Percentiles rank a stretch among this genome's conserved stretches.
Conservation (phyloP, 2,888 invertebrate genomes). For the Smittia aterrima region DNA sequence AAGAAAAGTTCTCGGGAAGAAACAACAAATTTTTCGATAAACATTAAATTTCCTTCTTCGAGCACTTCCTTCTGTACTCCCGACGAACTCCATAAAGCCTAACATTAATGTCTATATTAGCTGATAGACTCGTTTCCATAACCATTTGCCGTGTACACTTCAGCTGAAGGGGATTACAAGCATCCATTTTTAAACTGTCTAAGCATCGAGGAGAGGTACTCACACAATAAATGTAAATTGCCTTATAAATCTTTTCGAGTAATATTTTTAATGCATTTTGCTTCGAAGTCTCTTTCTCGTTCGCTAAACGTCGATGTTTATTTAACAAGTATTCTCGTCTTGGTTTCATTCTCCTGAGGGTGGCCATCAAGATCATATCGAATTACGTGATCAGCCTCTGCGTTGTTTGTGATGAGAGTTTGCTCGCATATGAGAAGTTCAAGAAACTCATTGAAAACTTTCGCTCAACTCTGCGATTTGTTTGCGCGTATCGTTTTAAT, state of each 20-base stretch:
- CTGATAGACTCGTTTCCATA: background rate
- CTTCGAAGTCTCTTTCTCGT: too few relatives aligned
- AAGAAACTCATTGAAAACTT: too few relatives aligned
- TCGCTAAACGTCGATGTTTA: too few relatives aligned
- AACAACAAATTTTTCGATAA: background rate
- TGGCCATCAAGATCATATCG: too few relatives aligned
- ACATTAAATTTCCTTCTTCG: background rate
- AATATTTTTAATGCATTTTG: conserved; percentile 22
- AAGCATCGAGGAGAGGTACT: background rate
- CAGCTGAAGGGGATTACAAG: background rate
- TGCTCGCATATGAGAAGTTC: too few relatives aligned
- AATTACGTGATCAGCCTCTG: too few relatives aligned
- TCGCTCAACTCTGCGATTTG: too few relatives aligned
- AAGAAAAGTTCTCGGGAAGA: background rate
- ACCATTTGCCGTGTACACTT: background rate
- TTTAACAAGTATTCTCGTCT: too few relatives aligned
- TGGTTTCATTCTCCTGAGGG: too few relatives aligned
- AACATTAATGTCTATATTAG: background rate
- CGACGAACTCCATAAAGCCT: conserved; percentile 7
- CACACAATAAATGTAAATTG: background rate
- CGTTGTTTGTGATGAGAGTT: too few relatives aligned
- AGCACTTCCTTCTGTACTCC: too few relatives aligned
- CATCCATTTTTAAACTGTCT: background rate
- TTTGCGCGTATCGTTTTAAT: too few relatives aligned
- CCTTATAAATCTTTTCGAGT: background rate